Base-by-base conservation (phyloP, 2,888 invertebrate species). In the Hoplodrina blanda region DNA sequence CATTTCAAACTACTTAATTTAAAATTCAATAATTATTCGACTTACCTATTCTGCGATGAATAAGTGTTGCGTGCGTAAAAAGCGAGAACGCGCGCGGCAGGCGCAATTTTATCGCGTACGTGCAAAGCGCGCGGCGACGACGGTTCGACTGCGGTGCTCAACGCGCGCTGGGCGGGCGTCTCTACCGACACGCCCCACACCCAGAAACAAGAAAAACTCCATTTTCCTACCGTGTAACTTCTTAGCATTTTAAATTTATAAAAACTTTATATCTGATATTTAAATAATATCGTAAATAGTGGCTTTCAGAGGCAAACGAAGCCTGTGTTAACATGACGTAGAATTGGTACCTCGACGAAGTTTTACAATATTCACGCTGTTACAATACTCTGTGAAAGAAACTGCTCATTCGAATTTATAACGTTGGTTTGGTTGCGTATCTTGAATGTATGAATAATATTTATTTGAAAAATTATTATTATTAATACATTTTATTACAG, bases 81-180 rank as follows among this genome's bases (percentile, higher is more conserved):
- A 69, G 76, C 63, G 56, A 57, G 19, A 25, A 49, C 20, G 25
- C 60, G 50, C 57, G 77, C 52, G 50, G 50, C 57, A 72, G 54
- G 50, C 65, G 19, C 69, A 17, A 30, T 19, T 3, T 20, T 52
- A 49, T n/a, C 30, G 17, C 37, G 33, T 37, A 80, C 90, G 90
- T 85, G 82, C 72, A 72, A 41, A 71, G 82, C 57, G 56, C 87
- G 88, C 86, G 87, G 80, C 85, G 83, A 79, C 60, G 59, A 53
- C 79, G 69, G 69, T 76, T 65, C 68, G 87, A 94, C 93, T 93
- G 91, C 89, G 86, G 88, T 87, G 88, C 82, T 75, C 82, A 57
- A 57, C 81, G 78, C 79, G 68, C 81, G 87, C 89, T 92, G 94
- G 95, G 94, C 94, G 94, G 95, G 88, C 87, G 86, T 80, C 76